phyloP scores from a whole-genome alignment of 2,113 vertebrate genomes.

The Myotis yumanensis region DNA sequence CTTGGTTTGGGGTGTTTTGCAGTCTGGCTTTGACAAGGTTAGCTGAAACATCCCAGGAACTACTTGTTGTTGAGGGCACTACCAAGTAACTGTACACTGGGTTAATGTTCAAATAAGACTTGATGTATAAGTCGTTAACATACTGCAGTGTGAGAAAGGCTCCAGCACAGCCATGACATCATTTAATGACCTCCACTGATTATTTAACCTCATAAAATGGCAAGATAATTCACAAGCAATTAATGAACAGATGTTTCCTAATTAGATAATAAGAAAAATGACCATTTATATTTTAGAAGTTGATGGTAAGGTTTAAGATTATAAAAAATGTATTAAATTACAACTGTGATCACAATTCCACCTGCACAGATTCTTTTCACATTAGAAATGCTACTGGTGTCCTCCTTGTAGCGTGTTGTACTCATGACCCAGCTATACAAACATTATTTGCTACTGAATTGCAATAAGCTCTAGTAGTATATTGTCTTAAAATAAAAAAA shows the following conservation, averaged over 20 bases:
- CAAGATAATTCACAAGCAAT: constrained; percentile 23
- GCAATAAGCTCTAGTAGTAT: not conserved
- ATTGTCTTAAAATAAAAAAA: constrained; percentile 17
- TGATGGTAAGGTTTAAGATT: constrained; percentile 35
- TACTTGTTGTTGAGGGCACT: not conserved
- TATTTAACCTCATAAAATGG: constrained; percentile 22
- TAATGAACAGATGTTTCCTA: constrained; percentile 15
- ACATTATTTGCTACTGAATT: not conserved
- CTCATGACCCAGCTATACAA: not conserved
- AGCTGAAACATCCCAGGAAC: not conserved
- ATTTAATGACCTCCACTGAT: constrained; percentile 31
- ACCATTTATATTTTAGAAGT: constrained; percentile 45
- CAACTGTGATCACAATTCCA: not conserved
- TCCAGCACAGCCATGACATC: not conserved
- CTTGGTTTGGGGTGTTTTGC: not conserved
- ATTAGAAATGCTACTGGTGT: not conserved
- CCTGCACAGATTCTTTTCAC: not conserved
- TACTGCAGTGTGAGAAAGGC: not conserved
- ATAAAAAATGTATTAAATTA: constrained; percentile 29
- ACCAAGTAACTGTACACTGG: not conserved
- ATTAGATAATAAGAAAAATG: constrained; percentile 8
- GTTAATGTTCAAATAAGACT: not conserved
- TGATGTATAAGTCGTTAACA: not conserved
- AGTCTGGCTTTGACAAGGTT: not conserved
- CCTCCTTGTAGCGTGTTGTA: not conserved